Conservation (phyloP, 2,113 vertebrate species). For the Tauraco erythrolophus region DNA sequence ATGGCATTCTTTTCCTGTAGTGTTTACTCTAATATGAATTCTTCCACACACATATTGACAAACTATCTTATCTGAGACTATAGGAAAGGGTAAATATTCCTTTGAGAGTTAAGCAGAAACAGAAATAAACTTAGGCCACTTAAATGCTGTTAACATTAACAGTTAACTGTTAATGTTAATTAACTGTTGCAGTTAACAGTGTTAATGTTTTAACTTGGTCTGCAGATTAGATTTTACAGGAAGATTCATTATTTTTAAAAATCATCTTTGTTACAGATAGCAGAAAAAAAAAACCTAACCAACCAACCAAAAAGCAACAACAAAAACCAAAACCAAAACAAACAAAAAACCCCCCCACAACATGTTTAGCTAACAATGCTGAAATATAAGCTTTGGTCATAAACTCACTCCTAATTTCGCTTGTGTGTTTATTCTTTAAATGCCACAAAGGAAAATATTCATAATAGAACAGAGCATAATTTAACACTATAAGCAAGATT, state of each 20-base stretch:
- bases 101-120: background rate
- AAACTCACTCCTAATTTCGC: background rate
- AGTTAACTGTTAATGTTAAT: no score
- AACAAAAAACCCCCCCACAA: no score
- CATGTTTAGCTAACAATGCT: background rate
- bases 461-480: background rate
- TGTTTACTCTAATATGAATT: background rate
- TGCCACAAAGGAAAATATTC: background rate
- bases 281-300: no score
- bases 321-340: no score
- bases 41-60: background rate
- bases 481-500: background rate
- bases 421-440: background rate
- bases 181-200: background rate
- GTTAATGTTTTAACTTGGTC: background rate
- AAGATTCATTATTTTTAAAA: background rate
- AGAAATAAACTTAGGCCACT: background rate
- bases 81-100: background rate
- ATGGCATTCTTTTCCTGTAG: background rate
- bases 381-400: background rate
- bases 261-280: background rate
- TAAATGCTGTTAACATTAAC: no score
- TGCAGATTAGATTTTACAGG: background rate
- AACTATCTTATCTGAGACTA: background rate
- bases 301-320: no score